Conservation (phyloP, 2,797 vertebrate genomes). For the Apogon hyalosoma region DNA sequence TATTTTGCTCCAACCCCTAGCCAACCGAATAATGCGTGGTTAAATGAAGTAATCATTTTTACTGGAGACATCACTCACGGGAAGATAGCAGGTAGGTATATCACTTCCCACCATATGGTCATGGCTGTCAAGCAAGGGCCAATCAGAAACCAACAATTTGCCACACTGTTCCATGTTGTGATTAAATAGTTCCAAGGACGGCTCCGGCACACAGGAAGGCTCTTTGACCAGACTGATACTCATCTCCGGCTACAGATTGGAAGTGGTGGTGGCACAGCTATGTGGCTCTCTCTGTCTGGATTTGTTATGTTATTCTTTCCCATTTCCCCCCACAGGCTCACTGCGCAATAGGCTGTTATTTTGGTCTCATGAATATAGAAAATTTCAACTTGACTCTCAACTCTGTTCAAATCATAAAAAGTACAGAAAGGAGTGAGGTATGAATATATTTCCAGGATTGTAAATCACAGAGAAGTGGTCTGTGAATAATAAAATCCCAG, state of each 20-base stretch:
- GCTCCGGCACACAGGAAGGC: constrained; percentile 75
- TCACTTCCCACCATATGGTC: constrained; percentile 87
- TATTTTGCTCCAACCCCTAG: constrained; percentile 73
- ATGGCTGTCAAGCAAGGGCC: constrained; percentile 81
- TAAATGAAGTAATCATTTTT: constrained; percentile 89
- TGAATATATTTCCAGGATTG: constrained; percentile 58
- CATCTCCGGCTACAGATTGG: constrained; percentile 84
- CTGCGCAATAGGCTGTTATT: constrained; percentile 64
- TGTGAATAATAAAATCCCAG: constrained; percentile 52
- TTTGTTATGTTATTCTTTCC: constrained; percentile 77
- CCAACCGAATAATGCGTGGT: constrained; percentile 82
- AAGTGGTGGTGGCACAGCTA: constrained; percentile 73
- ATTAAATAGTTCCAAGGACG: constrained; percentile 86
- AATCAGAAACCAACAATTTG: constrained; percentile 85
- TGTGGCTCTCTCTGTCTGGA: constrained; percentile 68
- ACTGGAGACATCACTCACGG: constrained; percentile 84
- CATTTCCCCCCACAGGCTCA: constrained; percentile 65
- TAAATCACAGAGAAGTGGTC: constrained; percentile 63
- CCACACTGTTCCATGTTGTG: constrained; percentile 83
- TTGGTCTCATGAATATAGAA: constrained; percentile 75
- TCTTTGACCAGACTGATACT: constrained; percentile 84
- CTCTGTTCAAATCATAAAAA: constrained; percentile 70
- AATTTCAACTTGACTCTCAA: constrained; percentile 70
- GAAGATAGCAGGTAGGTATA: constrained; percentile 87
- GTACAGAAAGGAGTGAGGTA: constrained; percentile 52